Evolutionary conservation across 2,113 vertebrate species (phyloP), one percentile per base, ranked within the genome.

Genomic region (Sceloporus undulatus): DNA sequence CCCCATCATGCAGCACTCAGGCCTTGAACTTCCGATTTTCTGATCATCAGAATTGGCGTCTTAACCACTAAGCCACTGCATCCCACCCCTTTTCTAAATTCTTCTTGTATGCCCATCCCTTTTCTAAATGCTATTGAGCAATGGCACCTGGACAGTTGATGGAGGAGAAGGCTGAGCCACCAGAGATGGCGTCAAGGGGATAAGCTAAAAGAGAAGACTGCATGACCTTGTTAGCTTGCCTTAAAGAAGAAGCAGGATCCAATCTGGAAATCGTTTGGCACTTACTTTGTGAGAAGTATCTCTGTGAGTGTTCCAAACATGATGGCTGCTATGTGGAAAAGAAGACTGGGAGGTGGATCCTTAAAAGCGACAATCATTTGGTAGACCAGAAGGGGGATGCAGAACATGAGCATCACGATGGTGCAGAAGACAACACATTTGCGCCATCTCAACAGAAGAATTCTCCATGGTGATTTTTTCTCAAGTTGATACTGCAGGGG

Each of bases 271-370:
- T 9, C 9, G 82, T 27, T 85, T 93, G 79, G 79, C 1, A 91
- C 95, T 97, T 87, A 92, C 94, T 95, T 93, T 83, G 96, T 86
- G 48, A 94, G 91, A 85, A 97, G 94, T 75, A 95, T 93, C 87
- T 95, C 93, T 4, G 93, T 59, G 40, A 93, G 48, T 14, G 89
- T 0, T 4, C 93, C 75, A 6, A 95, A 96, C 75, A 92, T 92
- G 89, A 92, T 74, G 8, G 96, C 94, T 68, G 94, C 96, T 84
- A 94, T 4, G 38, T 93, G 93, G 87, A 95, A 94, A 52, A 89
- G 0, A 7, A 62, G 2, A 38, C 92, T 93, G 52, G 95, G 94
- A 10, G 93, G 90, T 21, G 92, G 84, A 87, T 89, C 86, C 66
- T 79, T 29, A 87, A 97, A 96, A 87, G 92, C 90, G 0, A 52